These are phyloP conservation scores for Anastatus disparis DNA, from an alignment of 1,140 invertebrate species.

Conservation along the genomic window DNA sequence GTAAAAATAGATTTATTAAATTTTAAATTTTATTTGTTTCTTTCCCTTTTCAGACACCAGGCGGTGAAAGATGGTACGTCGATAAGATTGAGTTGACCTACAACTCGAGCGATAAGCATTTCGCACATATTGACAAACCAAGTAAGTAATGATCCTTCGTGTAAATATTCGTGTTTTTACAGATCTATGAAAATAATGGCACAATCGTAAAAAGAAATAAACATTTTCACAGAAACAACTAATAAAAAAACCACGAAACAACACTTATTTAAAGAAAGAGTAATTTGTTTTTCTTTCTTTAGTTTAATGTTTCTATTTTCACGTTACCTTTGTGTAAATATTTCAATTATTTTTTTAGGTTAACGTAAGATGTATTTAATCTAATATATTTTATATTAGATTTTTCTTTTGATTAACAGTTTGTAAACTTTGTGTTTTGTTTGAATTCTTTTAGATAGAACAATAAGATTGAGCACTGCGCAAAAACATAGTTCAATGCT, in stretches of 20 bases:
- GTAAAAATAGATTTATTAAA: no score
- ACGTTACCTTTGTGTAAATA: no score
- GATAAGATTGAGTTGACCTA: conserved; percentile 76
- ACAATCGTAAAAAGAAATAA: background rate
- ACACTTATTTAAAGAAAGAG: no score
- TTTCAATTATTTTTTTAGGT: no score
- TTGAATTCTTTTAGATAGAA: conserved; percentile 56
- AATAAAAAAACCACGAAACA: no score
- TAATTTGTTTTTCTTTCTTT: no score
- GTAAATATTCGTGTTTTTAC: background rate
- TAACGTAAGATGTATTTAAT: no score
- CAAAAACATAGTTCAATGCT: conserved; percentile 71
- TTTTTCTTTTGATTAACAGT: no score
- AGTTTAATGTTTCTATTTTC: no score
- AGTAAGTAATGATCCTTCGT: conserved; percentile 54
- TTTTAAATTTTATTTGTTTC: no score
- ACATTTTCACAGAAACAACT: no score
- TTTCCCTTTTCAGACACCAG: conserved; percentile 75
- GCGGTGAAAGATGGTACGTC: conserved; percentile 87
- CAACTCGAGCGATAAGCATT: conserved; percentile 68
- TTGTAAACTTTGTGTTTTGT: background rate
- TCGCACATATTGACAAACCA: conserved; percentile 67
- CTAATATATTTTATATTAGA: no score
- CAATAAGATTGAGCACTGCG: conserved; percentile 70
- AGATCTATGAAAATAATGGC: background rate